Evolutionary conservation across 2,113 vertebrate species (phyloP).

Genomic region (Odontesthes bonariensis): DNA sequence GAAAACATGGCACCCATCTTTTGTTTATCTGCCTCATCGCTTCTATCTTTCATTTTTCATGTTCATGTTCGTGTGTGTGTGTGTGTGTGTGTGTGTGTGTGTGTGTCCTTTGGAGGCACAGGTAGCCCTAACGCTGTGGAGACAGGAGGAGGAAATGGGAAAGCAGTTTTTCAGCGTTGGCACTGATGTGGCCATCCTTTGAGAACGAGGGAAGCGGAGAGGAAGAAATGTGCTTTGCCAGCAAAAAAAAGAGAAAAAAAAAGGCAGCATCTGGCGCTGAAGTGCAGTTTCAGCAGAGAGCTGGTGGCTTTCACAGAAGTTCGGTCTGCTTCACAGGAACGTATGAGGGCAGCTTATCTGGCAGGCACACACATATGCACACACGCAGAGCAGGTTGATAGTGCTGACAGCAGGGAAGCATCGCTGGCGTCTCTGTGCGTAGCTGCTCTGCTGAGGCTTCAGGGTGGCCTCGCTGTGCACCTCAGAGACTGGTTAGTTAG

Average conservation of each 20-base stretch:
- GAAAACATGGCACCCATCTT: background rate
- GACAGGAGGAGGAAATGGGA: slow-evolving; percentile 24
- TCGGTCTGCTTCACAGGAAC: slow-evolving; percentile 72
- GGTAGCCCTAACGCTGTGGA: slow-evolving; percentile 41
- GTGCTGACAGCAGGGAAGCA: slow-evolving; percentile 78
- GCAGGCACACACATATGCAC: slow-evolving; percentile 42
- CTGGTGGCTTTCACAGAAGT: slow-evolving; percentile 77
- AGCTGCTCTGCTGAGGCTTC: slow-evolving; percentile 59
- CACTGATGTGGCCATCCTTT: slow-evolving; percentile 73
- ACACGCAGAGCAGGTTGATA: slow-evolving; percentile 54
- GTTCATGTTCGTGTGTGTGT: background rate
- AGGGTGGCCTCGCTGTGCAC: slow-evolving; percentile 69
- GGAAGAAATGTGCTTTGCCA: slow-evolving; percentile 74
- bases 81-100: slow-evolving; percentile 9
- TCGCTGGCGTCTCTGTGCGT: slow-evolving; percentile 50
- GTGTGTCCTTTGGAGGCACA: slow-evolving; percentile 32
- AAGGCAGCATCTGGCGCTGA: slow-evolving; percentile 68
- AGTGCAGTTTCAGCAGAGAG: slow-evolving; percentile 83
- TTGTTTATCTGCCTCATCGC: background rate
- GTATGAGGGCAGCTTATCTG: slow-evolving; percentile 78
- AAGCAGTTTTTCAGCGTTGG: slow-evolving; percentile 59
- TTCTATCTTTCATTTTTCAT: background rate
- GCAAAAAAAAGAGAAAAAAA: slow-evolving; percentile 57
- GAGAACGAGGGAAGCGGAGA: slow-evolving; percentile 55
- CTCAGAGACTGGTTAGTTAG: slow-evolving; percentile 79